A percentile compares a stretch with the other conserved stretches of the same genome.
These are phyloP conservation scores for Sitobion miscanthi DNA, from an alignment of 1,140 invertebrate genomes.

Conservation along the genomic window DNA sequence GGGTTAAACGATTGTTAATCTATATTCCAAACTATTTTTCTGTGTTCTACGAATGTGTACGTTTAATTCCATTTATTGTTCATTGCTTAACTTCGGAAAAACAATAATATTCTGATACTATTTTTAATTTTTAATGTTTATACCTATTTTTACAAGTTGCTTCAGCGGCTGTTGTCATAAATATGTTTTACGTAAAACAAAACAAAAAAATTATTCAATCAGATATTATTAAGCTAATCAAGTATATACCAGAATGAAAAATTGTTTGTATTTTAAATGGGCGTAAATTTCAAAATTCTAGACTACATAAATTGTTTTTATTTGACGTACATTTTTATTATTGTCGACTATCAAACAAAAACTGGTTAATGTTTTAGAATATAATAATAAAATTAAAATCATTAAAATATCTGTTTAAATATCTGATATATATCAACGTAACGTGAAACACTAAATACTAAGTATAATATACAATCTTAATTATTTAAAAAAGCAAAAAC, in stretches of 20 bases:
- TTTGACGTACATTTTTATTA: slow-evolving; percentile 17
- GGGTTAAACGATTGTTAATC: not conserved
- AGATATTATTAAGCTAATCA: not conserved
- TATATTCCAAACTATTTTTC: not conserved
- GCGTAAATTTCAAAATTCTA: not conserved
- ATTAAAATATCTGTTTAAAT: not conserved
- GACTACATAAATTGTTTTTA: slow-evolving; percentile 5
- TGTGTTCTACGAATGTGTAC: not conserved
- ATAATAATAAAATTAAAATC: slow-evolving; percentile 8
- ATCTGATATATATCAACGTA: not conserved
- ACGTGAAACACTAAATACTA: not conserved
- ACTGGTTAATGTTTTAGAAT: not conserved
- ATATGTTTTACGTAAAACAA: not conserved
- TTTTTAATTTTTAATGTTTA: not conserved
- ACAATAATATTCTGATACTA: not conserved
- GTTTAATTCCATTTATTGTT: not conserved
- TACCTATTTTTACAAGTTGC: not conserved
- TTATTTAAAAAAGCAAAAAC: slow-evolving; percentile 17
- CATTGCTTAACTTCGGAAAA: not conserved
- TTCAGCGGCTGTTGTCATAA: not conserved
- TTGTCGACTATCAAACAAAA: slow-evolving; percentile 6
- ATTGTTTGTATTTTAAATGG: not conserved
- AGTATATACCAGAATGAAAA: not conserved
- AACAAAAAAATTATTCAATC: not conserved
- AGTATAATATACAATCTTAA: not conserved